A percentile compares a stretch with the other conserved stretches of the same genome.
phyloP scores from a whole-genome alignment of 2,888 invertebrate genomes.

The Lithophane socia region DNA sequence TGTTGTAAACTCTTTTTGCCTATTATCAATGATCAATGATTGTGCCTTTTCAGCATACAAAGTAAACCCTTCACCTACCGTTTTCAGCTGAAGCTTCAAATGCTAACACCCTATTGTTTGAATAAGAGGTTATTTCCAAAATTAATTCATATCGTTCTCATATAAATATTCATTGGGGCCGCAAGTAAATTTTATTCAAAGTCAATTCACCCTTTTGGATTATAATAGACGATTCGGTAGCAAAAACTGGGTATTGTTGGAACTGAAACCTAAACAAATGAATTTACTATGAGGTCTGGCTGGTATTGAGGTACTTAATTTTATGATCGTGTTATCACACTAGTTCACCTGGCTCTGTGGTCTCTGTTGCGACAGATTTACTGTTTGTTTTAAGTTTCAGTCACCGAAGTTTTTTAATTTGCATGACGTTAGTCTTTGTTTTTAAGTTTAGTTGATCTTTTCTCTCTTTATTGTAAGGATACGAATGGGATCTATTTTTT shows the following conservation, averaged over 20 bases:
- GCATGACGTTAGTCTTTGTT: not conserved
- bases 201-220: conserved; percentile 58
- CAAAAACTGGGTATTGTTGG: conserved; percentile 60
- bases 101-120: conserved; percentile 49
- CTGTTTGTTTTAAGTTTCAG: conserved; percentile 2
- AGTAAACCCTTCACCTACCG: conserved; percentile 25
- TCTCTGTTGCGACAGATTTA: conserved; percentile 27
- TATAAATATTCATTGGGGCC: conserved; percentile 63
- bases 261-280: conserved; percentile 64
- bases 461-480: not conserved
- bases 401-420: conserved; percentile 4
- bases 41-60: conserved; percentile 33
- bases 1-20: not conserved
- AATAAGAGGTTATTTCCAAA: conserved; percentile 55
- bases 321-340: conserved; percentile 62
- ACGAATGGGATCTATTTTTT: not conserved
- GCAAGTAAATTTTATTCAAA: conserved; percentile 61
- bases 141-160: conserved; percentile 62
- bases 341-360: conserved; percentile 50
- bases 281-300: conserved; percentile 26
- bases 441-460: not conserved
- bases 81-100: conserved; percentile 38
- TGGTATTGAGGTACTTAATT: conserved; percentile 41
- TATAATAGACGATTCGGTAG: conserved; percentile 52
- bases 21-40: conserved; percentile 12